Conservation (phyloP, 2,113 vertebrate genomes). For the Atrichornis clamosus region DNA sequence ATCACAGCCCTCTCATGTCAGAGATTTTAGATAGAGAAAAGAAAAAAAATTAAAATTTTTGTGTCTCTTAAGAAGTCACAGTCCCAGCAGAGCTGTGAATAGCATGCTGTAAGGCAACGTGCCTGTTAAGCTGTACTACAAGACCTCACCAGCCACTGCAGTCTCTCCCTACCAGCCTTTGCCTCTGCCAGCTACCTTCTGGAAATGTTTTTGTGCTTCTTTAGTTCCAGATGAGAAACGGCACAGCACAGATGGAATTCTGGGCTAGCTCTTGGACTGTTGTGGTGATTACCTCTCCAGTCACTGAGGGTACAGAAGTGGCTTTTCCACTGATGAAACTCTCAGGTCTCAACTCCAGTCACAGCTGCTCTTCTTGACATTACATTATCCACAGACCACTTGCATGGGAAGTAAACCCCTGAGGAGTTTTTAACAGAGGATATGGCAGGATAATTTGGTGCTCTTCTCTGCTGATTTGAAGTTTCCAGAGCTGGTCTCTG, state of each 20-base stretch:
- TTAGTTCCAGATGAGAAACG: not conserved
- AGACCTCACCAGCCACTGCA: not conserved
- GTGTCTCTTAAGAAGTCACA: not conserved
- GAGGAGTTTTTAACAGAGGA: not conserved
- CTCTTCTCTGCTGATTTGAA: not conserved
- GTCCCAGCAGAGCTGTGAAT: not conserved
- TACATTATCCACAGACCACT: not conserved
- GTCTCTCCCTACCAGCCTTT: not conserved
- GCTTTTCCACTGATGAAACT: not conserved
- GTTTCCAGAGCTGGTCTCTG: not conserved
- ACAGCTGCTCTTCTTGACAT: not conserved
- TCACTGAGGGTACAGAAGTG: not conserved
- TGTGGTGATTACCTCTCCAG: not conserved
- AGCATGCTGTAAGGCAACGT: accelerated
- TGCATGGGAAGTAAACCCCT: not conserved
- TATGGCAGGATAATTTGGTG: not conserved
- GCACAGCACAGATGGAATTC: not conserved
- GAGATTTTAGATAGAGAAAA: not conserved
- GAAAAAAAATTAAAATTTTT: not conserved
- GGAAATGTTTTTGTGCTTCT: not conserved
- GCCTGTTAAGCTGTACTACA: not conserved
- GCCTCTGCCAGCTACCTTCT: not conserved
- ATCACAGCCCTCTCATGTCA: not conserved
- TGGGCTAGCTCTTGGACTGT: not conserved
- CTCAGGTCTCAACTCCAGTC: not conserved